These are phyloP conservation scores for Oophaga sylvatica DNA, from an alignment of 2,797 vertebrate genomes.

Conservation along the genomic window DNA sequence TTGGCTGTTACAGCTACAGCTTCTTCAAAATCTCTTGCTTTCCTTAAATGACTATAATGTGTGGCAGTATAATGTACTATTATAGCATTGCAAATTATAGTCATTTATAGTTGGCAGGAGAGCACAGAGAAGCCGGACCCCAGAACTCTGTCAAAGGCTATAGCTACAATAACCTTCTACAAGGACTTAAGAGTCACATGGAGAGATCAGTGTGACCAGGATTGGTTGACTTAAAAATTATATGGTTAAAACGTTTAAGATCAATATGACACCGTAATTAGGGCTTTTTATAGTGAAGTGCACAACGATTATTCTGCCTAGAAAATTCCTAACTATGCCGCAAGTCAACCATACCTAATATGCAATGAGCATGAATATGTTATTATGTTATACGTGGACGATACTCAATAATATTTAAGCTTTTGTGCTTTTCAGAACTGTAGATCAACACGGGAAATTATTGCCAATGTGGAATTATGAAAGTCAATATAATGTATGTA, in stretches of 20 bases:
- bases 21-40: slow-evolving; percentile 24
- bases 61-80: slow-evolving; percentile 13
- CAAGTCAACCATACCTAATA: neutral
- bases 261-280: slow-evolving; percentile 8
- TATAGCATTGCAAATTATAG: slow-evolving; percentile 8
- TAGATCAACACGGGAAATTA: neutral
- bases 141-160: slow-evolving; percentile 9
- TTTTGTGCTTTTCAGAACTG: neutral
- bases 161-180: slow-evolving; percentile 19
- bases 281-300: neutral
- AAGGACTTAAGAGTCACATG: slow-evolving; percentile 11
- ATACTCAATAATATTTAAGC: neutral
- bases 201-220: slow-evolving; percentile 17
- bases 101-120: slow-evolving; percentile 20
- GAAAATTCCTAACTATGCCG: neutral
- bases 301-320: neutral
- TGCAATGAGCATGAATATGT: neutral
- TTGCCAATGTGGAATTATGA: neutral
- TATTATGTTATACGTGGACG: neutral
- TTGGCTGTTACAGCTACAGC: slow-evolving; percentile 14
- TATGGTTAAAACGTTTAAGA: slow-evolving; percentile 4
- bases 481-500: neutral
- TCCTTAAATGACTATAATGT: slow-evolving; percentile 22
- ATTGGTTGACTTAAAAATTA: slow-evolving; percentile 18
- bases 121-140: neutral